Conservation (phyloP, 2,888 invertebrate species). For the Pristionchus exspectatus region DNA sequence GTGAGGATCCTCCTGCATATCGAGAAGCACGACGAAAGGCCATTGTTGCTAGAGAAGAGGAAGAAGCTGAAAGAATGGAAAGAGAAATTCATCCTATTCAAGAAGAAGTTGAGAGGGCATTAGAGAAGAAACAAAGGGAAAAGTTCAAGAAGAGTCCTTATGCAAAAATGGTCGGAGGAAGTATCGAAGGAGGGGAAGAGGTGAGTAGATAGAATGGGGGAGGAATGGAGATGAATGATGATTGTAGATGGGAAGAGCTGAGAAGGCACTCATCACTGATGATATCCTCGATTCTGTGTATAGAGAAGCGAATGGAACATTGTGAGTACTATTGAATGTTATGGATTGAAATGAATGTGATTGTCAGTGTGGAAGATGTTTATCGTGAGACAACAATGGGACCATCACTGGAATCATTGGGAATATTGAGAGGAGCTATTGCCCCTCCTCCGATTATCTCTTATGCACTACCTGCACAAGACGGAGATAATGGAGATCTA, state of each 20-base stretch:
- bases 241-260: constrained; percentile 56
- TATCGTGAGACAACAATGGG: constrained; percentile 56
- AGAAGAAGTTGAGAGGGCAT: constrained; percentile 71
- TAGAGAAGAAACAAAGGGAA: constrained; percentile 73
- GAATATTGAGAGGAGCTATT: constrained; percentile 61
- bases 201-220: background rate
- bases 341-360: background rate
- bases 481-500: constrained; percentile 59
- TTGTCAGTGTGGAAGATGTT: constrained; percentile 4
- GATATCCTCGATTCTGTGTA: constrained; percentile 71
- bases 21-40: constrained; percentile 70
- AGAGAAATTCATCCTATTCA: constrained; percentile 66
- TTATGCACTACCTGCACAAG: constrained; percentile 35
- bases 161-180: constrained; percentile 68
- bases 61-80: constrained; percentile 63
- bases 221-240: background rate
- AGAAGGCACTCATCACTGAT: constrained; percentile 59
- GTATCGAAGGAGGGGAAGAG: constrained; percentile 47
- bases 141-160: constrained; percentile 68
- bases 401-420: constrained; percentile 73
- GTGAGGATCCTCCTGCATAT: constrained; percentile 77
- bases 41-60: constrained; percentile 62
- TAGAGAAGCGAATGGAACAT: constrained; percentile 57
- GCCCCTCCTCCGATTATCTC: background rate
- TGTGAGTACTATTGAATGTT: background rate